These are phyloP conservation scores for Denticeps clupeoides DNA, from an alignment of 2,797 vertebrate species.

Conservation along the genomic window DNA sequence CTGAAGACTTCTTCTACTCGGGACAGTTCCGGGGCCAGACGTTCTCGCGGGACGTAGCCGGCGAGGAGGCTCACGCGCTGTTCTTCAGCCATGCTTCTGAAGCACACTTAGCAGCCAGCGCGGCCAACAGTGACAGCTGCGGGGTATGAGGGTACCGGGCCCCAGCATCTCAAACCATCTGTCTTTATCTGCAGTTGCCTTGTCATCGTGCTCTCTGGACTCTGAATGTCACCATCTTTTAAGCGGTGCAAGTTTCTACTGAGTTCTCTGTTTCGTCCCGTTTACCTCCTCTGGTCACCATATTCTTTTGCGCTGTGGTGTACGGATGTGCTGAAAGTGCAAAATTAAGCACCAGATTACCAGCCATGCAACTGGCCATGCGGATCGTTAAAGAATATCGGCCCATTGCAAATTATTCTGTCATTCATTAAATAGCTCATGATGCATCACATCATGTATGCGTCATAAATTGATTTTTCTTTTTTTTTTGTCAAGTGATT, in stretches of 20 bases:
- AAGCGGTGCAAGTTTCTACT: conserved; percentile 55
- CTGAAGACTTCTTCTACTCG: conserved; percentile 51
- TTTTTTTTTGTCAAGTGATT: too few relatives aligned
- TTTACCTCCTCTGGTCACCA: neutral
- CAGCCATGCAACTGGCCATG: too few relatives aligned
- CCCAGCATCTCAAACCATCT: conserved; percentile 1
- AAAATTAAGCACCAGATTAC: too few relatives aligned
- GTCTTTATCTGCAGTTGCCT: conserved; percentile 40
- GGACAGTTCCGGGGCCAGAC: conserved; percentile 24
- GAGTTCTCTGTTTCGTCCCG: conserved; percentile 16
- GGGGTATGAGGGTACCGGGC: conserved; percentile 33
- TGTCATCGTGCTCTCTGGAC: conserved; percentile 43
- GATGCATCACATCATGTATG: too few relatives aligned
- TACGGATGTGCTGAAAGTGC: conserved; percentile 24
- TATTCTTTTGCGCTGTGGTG: conserved; percentile 13
- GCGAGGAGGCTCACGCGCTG: conserved; percentile 53
- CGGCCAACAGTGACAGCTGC: conserved; percentile 48
- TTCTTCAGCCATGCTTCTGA: conserved; percentile 44
- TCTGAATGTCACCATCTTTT: conserved; percentile 50
- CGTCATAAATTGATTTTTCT: too few relatives aligned
- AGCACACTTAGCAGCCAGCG: conserved; percentile 35
- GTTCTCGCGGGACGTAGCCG: conserved; percentile 52
- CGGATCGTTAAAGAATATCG: too few relatives aligned
- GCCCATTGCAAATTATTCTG: too few relatives aligned
- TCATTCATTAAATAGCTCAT: too few relatives aligned